These are phyloP conservation scores for Tinamus major DNA, from an alignment of 2,797 vertebrate species.

Conservation along the genomic window DNA sequence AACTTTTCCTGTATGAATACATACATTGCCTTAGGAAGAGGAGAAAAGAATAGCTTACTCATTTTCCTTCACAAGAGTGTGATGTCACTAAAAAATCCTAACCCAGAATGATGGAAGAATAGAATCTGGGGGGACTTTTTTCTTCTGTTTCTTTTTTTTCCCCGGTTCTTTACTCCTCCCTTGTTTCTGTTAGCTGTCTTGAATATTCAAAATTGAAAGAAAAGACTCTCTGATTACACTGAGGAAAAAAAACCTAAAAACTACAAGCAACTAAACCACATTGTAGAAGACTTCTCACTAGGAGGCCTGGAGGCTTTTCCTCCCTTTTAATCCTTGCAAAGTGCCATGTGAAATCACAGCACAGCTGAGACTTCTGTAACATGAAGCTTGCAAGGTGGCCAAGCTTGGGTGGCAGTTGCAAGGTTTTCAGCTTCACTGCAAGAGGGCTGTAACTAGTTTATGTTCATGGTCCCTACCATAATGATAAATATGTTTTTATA, in stretches of 20 bases:
- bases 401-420: neutral
- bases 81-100: neutral
- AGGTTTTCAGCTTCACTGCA: neutral
- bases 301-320: neutral
- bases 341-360: neutral
- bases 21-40: neutral
- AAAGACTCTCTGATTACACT: neutral
- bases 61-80: neutral
- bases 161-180: neutral
- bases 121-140: neutral
- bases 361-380: neutral
- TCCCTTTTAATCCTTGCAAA: neutral
- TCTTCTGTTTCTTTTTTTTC: neutral
- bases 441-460: accelerated
- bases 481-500: neutral
- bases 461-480: neutral
- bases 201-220: neutral
- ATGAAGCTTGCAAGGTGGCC: neutral
- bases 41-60: neutral
- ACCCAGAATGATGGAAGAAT: neutral
- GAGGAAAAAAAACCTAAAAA: neutral
- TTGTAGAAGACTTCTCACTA: neutral
- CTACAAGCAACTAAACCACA: neutral
- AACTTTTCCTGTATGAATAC: neutral
- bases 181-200: neutral